These are phyloP conservation scores for Lasius fuliginosus DNA, from an alignment of 2,888 invertebrate genomes.

Conservation along the genomic window DNA sequence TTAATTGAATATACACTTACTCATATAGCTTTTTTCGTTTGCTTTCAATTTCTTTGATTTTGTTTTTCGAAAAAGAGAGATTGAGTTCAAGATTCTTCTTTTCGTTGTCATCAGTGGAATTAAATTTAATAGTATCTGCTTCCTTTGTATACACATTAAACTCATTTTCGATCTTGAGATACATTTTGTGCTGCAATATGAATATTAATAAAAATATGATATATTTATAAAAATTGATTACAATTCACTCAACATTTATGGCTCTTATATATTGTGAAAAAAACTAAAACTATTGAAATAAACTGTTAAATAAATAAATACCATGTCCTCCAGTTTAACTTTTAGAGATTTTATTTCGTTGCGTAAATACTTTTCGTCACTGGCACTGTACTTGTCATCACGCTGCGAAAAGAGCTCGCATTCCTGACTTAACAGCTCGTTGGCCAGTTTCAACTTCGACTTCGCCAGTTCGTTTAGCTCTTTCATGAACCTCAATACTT, in stretches of 20 bases:
- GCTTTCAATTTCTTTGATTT: slow-evolving; percentile 63
- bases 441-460: slow-evolving; percentile 65
- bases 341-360: slow-evolving; percentile 53
- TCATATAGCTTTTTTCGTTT: slow-evolving; percentile 70
- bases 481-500: slow-evolving; percentile 67
- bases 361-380: slow-evolving; percentile 66
- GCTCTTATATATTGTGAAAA: neutral
- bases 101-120: slow-evolving; percentile 63
- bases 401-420: slow-evolving; percentile 57
- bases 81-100: slow-evolving; percentile 69
- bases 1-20: slow-evolving; percentile 67
- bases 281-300: neutral
- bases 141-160: slow-evolving; percentile 56
- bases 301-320: slow-evolving; percentile 39
- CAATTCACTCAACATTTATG: neutral
- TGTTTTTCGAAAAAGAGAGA: slow-evolving; percentile 64
- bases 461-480: slow-evolving; percentile 71
- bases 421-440: slow-evolving; percentile 72
- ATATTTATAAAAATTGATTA: slow-evolving; percentile 15
- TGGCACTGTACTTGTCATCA: slow-evolving; percentile 44
- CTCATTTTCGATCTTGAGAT: slow-evolving; percentile 59
- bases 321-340: slow-evolving; percentile 70
- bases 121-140: slow-evolving; percentile 61
- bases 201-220: slow-evolving; percentile 11
- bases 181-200: slow-evolving; percentile 61